Evolutionary conservation across 2,113 vertebrate genomes (phyloP), one percentile per base, ranked within the genome.

Genomic region (Calyptomena viridis): DNA sequence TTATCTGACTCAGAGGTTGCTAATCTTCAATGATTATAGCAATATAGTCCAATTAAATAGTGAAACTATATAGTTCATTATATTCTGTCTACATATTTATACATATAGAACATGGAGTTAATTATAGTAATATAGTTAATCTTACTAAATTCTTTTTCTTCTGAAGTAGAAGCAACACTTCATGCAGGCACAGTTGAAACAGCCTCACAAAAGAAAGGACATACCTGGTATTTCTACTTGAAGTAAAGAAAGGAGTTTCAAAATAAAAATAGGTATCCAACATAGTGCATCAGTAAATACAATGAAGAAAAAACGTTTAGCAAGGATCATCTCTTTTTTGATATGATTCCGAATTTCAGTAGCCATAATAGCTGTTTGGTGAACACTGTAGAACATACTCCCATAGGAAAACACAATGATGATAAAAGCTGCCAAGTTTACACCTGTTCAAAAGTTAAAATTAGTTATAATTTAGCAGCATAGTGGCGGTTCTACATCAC

Each of bases 351-450:
- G 98, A 97, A 99, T 98, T 97, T 98, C 99, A n/a, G 98, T 99
- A 40, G 99, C 98, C 84, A 98, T 98, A 16, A 98, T 98, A 17
- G 99, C 97, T 46, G 99, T 99, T 91, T 98, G 98, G 94, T 99
- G 99, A 94, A 99, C 98, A 76, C 98, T 99, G 95, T 99, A 99
- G 97, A 99, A 99, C 99, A 99, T 99, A 94, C 99, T 99, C 88
- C 99, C 99, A 1, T 99, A 99, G 84, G 99, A 99, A 90, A 99
- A 98, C 24, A 99, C 98, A 39, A 99, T 99, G 97, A 99, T 98
- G 96, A 99, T 98, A 95, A 99, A 99, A 5, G 99, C 99, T 83
- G 98, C 98, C 97, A 99, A 96, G 96, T 99, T 99, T 95, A 99
- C 97, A 96, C 99, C 99, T 99, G 94, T 95, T 89, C 82, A 77